phyloP scores from a whole-genome alignment of 2,888 invertebrate genomes.

The Orthosia gothica region DNA sequence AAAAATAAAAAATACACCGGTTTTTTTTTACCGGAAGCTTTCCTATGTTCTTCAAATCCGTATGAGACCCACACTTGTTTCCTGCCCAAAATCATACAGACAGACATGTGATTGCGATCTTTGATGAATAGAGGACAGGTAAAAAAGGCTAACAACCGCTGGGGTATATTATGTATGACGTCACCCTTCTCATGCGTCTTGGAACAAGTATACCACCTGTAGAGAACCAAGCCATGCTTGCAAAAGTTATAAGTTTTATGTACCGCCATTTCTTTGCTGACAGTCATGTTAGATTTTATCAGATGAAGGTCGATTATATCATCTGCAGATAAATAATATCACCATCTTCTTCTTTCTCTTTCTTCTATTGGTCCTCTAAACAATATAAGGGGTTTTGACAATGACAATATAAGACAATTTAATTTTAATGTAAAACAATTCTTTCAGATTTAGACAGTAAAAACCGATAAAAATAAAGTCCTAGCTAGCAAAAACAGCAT shows the following conservation, averaged over 20 bases:
- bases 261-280: slow-evolving; percentile 4
- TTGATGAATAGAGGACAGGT: slow-evolving; percentile 37
- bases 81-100: slow-evolving; percentile 16
- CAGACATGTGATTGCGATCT: slow-evolving; percentile 34
- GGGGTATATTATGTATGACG: slow-evolving; percentile 32
- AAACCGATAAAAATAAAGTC: background rate
- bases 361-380: background rate
- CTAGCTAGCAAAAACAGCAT: background rate
- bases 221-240: slow-evolving; percentile 25
- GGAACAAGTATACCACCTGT: slow-evolving; percentile 59
- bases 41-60: slow-evolving; percentile 20
- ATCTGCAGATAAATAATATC: background rate
- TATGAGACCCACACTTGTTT: slow-evolving; percentile 20
- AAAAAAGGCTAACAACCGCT: slow-evolving; percentile 24
- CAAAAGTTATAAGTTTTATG: background rate
- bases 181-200: slow-evolving; percentile 25
- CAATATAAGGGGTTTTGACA: background rate
- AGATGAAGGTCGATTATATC: background rate
- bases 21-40: background rate
- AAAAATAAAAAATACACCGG: background rate
- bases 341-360: background rate
- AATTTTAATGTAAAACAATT: background rate
- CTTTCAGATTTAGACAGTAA: background rate
- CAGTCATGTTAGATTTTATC: background rate
- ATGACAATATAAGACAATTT: too few relatives aligned